A percentile compares a stretch with the other conserved stretches of the same genome.
These are phyloP conservation scores for Allygus modestus DNA, from an alignment of 2,888 invertebrate species.

Conservation along the genomic window DNA sequence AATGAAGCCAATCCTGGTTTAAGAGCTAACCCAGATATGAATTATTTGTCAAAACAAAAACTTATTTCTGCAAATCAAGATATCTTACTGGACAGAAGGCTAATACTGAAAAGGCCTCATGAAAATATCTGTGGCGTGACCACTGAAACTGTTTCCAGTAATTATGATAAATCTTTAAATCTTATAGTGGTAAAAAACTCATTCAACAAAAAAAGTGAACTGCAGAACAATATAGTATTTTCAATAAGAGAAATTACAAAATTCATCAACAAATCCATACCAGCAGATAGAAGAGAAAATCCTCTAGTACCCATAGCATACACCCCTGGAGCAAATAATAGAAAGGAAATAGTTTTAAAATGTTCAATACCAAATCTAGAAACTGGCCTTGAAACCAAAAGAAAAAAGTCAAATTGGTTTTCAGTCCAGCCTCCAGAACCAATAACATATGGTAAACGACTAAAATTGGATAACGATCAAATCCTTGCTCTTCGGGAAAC, in stretches of 20 bases:
- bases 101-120: not conserved
- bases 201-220: not conserved
- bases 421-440: not conserved
- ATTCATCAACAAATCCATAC: not conserved
- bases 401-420: not conserved
- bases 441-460: not conserved
- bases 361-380: not conserved
- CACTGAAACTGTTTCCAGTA: not conserved
- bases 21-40: not conserved
- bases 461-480: not conserved
- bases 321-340: not conserved
- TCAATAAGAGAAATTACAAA: not conserved
- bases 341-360: not conserved
- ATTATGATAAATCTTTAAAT: not conserved
- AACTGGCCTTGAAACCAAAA: not conserved
- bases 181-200: not conserved
- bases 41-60: not conserved
- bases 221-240: not conserved
- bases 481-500: not conserved
- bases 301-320: not conserved
- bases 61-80: not conserved
- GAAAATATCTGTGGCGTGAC: not conserved
- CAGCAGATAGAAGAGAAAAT: not conserved
- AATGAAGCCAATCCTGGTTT: not conserved
- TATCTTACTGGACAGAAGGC: not conserved